Evolutionary conservation across 2,888 invertebrate species (phyloP).

Genomic region (Nebria salina): DNA sequence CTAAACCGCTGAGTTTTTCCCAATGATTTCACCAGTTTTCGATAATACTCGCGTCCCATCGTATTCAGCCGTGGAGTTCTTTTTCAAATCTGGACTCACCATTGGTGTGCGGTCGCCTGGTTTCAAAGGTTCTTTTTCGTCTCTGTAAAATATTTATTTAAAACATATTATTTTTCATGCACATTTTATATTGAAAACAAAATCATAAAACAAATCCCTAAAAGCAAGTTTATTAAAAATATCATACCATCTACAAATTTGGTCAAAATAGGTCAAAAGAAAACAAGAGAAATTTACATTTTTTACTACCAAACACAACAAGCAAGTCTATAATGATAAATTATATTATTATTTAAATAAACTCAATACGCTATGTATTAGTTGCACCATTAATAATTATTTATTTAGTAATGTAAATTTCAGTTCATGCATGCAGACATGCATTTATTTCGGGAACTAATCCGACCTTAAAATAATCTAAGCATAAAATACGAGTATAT

Average conservation of each 20-base stretch:
- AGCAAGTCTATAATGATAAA: not conserved
- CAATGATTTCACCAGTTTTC: constrained; percentile 84
- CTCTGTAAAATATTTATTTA: constrained; percentile 64
- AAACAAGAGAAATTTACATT: not conserved
- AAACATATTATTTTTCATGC: not conserved
- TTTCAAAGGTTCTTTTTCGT: constrained; percentile 84
- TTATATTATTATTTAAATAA: too few relatives aligned
- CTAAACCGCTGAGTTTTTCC: constrained; percentile 90
- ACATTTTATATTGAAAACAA: not conserved
- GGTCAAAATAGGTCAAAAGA: not conserved
- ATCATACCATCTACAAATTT: not conserved
- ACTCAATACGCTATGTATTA: too few relatives aligned
- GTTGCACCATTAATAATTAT: too few relatives aligned
- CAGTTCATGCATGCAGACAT: too few relatives aligned
- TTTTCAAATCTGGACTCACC: constrained; percentile 71
- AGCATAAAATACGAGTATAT: not conserved
- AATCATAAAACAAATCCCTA: not conserved
- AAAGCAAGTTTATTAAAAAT: not conserved
- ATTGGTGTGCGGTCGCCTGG: constrained; percentile 67
- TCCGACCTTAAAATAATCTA: too few relatives aligned
- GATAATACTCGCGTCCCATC: constrained; percentile 85
- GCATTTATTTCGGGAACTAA: too few relatives aligned
- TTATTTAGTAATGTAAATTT: too few relatives aligned
- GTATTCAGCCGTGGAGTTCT: constrained; percentile 82
- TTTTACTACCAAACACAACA: not conserved